Percentiles rank a stretch among this genome's conserved stretches.
phyloP scores from a whole-genome alignment of 2,888 invertebrate species.

The Frankliniella fusca region DNA sequence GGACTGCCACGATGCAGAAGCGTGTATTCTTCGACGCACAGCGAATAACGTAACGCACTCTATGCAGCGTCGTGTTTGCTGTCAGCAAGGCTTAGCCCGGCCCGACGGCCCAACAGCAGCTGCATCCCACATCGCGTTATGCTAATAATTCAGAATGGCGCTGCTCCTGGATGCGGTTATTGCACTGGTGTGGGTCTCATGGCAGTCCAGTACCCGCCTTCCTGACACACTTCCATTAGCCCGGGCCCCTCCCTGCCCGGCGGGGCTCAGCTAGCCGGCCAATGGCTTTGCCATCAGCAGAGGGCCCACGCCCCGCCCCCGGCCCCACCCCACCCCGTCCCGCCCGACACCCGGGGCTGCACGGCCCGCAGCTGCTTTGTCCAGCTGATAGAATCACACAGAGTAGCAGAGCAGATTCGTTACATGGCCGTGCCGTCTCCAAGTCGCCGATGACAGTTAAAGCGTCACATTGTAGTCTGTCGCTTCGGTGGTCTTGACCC shows the following conservation, averaged over 20 bases:
- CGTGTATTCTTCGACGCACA: too few relatives aligned
- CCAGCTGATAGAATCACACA: background rate
- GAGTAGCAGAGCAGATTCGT: background rate
- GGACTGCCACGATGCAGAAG: too few relatives aligned
- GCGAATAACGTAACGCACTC: too few relatives aligned
- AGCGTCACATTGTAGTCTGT: background rate
- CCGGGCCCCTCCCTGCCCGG: background rate
- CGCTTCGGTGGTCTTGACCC: background rate
- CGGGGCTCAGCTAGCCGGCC: background rate
- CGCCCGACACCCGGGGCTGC: background rate
- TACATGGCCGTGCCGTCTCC: background rate
- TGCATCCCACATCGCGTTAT: background rate
- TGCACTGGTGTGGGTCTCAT: background rate
- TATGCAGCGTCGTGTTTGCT: too few relatives aligned
- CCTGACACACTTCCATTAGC: slow-evolving; percentile 8
- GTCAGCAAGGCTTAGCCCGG: background rate
- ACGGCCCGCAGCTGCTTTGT: background rate
- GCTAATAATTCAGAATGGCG: background rate
- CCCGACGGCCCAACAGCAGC: background rate
- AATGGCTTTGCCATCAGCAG: background rate
- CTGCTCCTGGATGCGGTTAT: background rate
- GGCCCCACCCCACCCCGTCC: too few relatives aligned
- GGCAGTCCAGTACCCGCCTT: background rate
- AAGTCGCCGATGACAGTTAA: background rate
- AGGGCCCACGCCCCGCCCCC: background rate